Base-by-base conservation (phyloP, 2,888 invertebrate species). In the Carterocephalus palaemon region DNA sequence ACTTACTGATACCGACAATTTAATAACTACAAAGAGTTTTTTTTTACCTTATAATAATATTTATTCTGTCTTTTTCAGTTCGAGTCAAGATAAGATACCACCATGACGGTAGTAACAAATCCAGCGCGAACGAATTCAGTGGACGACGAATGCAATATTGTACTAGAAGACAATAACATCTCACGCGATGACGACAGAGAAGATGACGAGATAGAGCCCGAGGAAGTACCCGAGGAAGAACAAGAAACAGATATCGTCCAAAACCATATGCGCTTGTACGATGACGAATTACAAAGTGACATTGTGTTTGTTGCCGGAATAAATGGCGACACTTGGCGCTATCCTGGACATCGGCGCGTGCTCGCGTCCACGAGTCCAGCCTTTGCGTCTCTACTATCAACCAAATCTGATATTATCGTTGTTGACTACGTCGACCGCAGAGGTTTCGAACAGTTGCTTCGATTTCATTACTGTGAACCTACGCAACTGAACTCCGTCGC, bases 291-390 rank as follows among this genome's bases (percentile, higher is more conserved):
- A 43, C 88, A 88, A 51, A 88, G 89, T 54, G 91, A 91, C 68
- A 88, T 91, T 49, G 84, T 86, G 23, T 90, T 91, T 64, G 84
- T 91, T 60, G 92, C 90, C 20, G 92, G 92, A 9, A 80, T 88
- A 54, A 89, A 89, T 42, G 89, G 88, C 12, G 90, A 91, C 59
- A 89, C 89, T 9, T 92, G 91, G 90, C 87, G 91, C 45, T 90
- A 92, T 63, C 91, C 91, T n/a, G 91, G 91, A 5, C 91, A 92
- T 60, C 86, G 90, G 3, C 85, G 89, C 31, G 88, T 91, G 26
- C 84, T 93, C 16, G 89, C 89, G 17, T 86, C 88, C 33, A 89
- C 89, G 31, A 91, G 90, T 49, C 90, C 90, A 2, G 90, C 90
- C 37, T 91, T 92, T 67, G 84, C 88, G 2, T 89, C 91, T 1